Percentiles rank a stretch among this genome's conserved stretches.
Conservation (phyloP, 2,113 vertebrate genomes). For the Mobula birostris region DNA sequence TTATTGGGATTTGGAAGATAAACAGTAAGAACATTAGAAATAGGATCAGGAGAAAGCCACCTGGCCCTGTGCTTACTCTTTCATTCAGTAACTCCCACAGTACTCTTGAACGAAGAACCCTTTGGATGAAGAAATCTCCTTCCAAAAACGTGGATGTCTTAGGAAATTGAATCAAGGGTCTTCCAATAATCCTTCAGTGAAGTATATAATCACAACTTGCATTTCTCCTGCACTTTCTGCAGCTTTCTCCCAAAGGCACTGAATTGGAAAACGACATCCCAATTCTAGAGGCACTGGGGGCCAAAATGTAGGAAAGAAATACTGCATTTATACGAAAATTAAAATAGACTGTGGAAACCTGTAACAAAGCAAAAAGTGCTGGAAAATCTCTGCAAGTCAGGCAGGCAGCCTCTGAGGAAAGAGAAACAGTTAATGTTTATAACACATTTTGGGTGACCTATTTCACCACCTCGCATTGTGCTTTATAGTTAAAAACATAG, state of each 20-base stretch:
- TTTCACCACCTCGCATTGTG: neutral
- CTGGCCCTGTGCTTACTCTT: too few relatives aligned
- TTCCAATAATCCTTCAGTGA: neutral
- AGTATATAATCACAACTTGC: neutral
- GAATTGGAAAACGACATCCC: neutral
- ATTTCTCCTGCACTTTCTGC: neutral
- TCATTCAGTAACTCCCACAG: too few relatives aligned
- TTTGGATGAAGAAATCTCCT: too few relatives aligned
- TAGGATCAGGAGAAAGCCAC: neutral
- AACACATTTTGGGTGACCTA: neutral
- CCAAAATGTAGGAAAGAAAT: neutral
- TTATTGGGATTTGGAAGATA: neutral
- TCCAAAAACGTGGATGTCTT: too few relatives aligned
- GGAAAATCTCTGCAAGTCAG: too few relatives aligned
- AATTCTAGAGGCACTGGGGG: neutral
- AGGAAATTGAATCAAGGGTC: too few relatives aligned
- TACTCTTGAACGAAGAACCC: too few relatives aligned
- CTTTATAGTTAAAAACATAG: neutral
- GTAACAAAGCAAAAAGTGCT: too few relatives aligned
- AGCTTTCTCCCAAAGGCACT: neutral
- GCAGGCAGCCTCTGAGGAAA: too few relatives aligned
- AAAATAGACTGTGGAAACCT: too few relatives aligned
- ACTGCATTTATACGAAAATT: too few relatives aligned
- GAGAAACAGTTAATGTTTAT: too few relatives aligned
- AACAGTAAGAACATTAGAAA: neutral